Base-by-base conservation (phyloP, 2,797 vertebrate species). In the Loris lydekkerianus region DNA sequence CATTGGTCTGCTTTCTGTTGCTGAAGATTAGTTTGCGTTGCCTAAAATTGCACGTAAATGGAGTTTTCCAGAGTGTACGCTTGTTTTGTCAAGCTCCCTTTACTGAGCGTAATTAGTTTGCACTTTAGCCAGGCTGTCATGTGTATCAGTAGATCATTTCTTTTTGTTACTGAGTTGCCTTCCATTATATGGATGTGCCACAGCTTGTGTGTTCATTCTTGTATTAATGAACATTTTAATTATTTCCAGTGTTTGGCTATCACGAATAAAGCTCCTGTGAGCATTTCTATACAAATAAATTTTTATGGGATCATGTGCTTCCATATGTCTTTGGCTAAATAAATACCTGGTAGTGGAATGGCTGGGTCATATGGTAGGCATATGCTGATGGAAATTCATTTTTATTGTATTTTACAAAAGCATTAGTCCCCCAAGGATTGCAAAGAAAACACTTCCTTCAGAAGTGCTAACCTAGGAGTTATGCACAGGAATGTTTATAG, bases 391-490 rank as follows among this genome's bases (percentile, higher is more conserved):
- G 15, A 76, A 83, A 67, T 67, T n/a, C 18, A 76, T 83, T 83
- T 77, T 70, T 77, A 83, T 61, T 77, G 15, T 61, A 80, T 88
- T 70, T 95, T 75, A 6, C 3, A 92, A 92, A 87, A 75, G 29
- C 18, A 46, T 75, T 18, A 75, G 37, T 60, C 21, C 10, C 34
- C 23, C 6, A 78, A 27, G 8, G 23, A 63, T 65, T 65, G 46
- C 46, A 72, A 65, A 78, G 65, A 78, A 78, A 89, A 65, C 23
- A 20, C 3, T 31, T 65, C n/a, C 70, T 80, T 88, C 27, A 67
- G 20, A 84, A 78, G 23, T 63, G 46, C 9, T 34, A 63, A 10
- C 53, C 56, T 31, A 63, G 65, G 56, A 76, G 63, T 40, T 23
- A 20, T 34, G n/a, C 34, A 63, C 10, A 49, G 0, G 1, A 58